These are phyloP conservation scores for Aproaerema taeniolella DNA, from an alignment of 2,888 invertebrate species.

Conservation along the genomic window DNA sequence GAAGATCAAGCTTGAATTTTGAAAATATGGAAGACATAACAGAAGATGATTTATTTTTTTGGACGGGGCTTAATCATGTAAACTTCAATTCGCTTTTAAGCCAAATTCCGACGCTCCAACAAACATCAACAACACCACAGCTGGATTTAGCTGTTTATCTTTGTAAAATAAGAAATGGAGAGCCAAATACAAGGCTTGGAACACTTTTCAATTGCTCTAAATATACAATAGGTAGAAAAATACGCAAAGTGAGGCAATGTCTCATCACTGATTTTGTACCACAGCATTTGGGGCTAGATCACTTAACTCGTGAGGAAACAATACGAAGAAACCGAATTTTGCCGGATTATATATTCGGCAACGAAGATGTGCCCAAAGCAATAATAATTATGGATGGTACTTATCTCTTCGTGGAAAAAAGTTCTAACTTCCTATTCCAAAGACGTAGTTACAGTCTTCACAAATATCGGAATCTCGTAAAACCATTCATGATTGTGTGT, in stretches of 20 bases:
- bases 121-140: neutral
- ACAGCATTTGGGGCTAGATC: slow-evolving; percentile 1
- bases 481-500: too few relatives aligned
- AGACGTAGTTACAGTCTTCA: slow-evolving; percentile 20
- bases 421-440: slow-evolving; percentile 20
- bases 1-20: neutral
- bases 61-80: neutral
- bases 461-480: slow-evolving; percentile 15
- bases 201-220: neutral
- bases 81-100: neutral
- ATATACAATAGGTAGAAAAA: neutral
- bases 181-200: slow-evolving; percentile 3
- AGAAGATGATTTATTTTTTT: neutral
- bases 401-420: slow-evolving; percentile 20
- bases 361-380: neutral
- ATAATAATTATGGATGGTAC: slow-evolving; percentile 17
- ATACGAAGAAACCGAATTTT: neutral
- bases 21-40: neutral
- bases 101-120: slow-evolving; percentile 4
- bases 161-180: slow-evolving; percentile 6
- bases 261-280: neutral
- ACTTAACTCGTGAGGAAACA: neutral
- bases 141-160: neutral
- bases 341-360: slow-evolving; percentile 1
- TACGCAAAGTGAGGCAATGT: neutral